Evolutionary conservation across 2,797 vertebrate genomes (phyloP).

Genomic region (Urophycis tenuis): DNA sequence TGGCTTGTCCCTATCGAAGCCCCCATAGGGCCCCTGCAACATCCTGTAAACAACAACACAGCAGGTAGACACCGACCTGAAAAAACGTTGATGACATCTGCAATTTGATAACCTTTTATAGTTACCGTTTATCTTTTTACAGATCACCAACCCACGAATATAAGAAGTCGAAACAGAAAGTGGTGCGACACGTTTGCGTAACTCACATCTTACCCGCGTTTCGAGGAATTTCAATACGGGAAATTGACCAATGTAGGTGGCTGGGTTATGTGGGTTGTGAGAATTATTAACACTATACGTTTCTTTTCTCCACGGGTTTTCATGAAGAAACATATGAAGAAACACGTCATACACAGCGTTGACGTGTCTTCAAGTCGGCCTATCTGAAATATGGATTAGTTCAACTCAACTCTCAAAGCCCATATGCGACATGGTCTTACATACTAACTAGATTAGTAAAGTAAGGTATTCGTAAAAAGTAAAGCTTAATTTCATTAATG

Average conservation of each 20-base stretch:
- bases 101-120: too few relatives aligned
- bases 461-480: too few relatives aligned
- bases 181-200: background rate
- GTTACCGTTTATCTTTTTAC: background rate
- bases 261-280: too few relatives aligned
- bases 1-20: conserved; percentile 76
- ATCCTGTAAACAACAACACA: conserved; percentile 62
- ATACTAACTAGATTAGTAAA: too few relatives aligned
- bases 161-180: background rate
- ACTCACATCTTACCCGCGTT: background rate
- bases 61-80: background rate
- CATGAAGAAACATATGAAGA: background rate
- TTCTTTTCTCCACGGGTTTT: background rate
- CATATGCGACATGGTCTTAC: too few relatives aligned
- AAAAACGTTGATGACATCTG: too few relatives aligned
- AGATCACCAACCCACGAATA: background rate
- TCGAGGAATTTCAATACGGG: background rate
- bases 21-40: conserved; percentile 72
- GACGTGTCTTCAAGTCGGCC: background rate
- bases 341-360: background rate
- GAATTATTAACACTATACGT: background rate
- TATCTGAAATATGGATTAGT: background rate
- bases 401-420: background rate
- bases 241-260: background rate
- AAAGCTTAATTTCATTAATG: too few relatives aligned